These are phyloP conservation scores for Carduelis carduelis DNA, from an alignment of 2,797 vertebrate genomes.

Conservation along the genomic window DNA sequence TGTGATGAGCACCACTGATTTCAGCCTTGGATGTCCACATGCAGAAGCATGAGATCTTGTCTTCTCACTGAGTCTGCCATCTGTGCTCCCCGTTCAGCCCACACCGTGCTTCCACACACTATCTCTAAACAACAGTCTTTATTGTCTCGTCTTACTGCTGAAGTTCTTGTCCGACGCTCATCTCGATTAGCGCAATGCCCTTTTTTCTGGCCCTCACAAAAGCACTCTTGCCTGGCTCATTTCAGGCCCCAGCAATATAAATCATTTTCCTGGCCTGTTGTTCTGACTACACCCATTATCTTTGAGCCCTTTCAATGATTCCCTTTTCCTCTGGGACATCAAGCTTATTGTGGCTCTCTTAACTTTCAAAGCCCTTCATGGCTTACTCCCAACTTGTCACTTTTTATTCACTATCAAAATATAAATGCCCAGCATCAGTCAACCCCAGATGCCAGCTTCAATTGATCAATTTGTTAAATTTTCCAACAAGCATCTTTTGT, in stretches of 20 bases:
- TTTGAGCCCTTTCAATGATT: slow-evolving; percentile 51
- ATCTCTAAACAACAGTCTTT: slow-evolving; percentile 11
- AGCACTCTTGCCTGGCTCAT: slow-evolving; percentile 24
- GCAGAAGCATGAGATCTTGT: not conserved
- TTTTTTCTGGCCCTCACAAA: slow-evolving; percentile 38
- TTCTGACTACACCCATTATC: slow-evolving; percentile 47
- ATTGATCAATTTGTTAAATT: slow-evolving; percentile 68
- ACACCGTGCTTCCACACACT: not conserved
- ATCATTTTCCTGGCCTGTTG: slow-evolving; percentile 50
- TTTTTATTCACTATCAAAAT: slow-evolving; percentile 68
- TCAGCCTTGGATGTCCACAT: not conserved
- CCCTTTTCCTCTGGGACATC: slow-evolving; percentile 53
- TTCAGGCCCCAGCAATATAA: slow-evolving; percentile 31
- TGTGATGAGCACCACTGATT: not conserved
- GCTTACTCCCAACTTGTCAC: slow-evolving; percentile 63
- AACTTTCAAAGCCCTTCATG: slow-evolving; percentile 62
- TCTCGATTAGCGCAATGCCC: not conserved
- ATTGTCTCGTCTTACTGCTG: slow-evolving; percentile 27
- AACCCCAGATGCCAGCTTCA: slow-evolving; percentile 54
- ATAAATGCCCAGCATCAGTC: slow-evolving; percentile 63
- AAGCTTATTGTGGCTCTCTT: slow-evolving; percentile 60
- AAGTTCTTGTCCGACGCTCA: not conserved
- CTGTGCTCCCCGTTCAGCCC: not conserved
- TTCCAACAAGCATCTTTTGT: slow-evolving; percentile 68
- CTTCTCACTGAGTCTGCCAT: not conserved